Percentiles rank a stretch among this genome's conserved stretches.
Conservation (phyloP, 53 echinoderm and acorn worm genomes). For the Astropecten irregularis region DNA sequence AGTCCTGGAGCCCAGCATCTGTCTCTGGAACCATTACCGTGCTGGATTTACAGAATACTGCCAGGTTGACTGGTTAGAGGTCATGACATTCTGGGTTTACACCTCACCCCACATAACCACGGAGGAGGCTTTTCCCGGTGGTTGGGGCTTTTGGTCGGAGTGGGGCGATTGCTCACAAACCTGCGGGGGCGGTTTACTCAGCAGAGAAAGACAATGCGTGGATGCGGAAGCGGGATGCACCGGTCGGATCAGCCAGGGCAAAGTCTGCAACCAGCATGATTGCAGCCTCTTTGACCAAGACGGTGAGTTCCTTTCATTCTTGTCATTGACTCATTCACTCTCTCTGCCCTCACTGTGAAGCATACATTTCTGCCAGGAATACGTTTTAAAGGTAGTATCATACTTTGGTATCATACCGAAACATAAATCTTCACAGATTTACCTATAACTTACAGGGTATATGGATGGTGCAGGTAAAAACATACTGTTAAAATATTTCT, state of each 20-base stretch:
- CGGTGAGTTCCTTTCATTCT: conserved; percentile 22
- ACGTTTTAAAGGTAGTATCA: too few species aligned
- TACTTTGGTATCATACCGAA: too few species aligned
- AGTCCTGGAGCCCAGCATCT: background rate
- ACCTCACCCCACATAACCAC: background rate
- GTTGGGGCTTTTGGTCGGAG: conserved; percentile 66
- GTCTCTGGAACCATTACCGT: background rate
- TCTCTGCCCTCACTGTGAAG: too few species aligned
- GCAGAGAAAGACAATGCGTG: conserved; percentile 48
- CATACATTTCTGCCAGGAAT: too few species aligned
- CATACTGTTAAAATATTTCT: too few species aligned
- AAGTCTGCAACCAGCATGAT: conserved; percentile 25
- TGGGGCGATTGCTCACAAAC: conserved; percentile 58
- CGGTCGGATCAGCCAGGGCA: background rate
- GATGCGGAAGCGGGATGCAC: conserved; percentile 25
- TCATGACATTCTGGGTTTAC: conserved; percentile 13
- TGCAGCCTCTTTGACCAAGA: conserved; percentile 48
- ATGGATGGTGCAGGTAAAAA: too few species aligned
- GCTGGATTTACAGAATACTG: conserved; percentile 19
- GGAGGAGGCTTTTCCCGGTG: conserved; percentile 44
- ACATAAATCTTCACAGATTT: too few species aligned
- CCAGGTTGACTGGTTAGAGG: conserved; percentile 21
- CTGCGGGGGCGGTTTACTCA: conserved; percentile 61
- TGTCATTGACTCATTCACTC: too few species aligned
- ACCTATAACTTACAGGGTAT: too few species aligned